Conservation (phyloP, 2,888 invertebrate species). For the Onchidella celtica region DNA sequence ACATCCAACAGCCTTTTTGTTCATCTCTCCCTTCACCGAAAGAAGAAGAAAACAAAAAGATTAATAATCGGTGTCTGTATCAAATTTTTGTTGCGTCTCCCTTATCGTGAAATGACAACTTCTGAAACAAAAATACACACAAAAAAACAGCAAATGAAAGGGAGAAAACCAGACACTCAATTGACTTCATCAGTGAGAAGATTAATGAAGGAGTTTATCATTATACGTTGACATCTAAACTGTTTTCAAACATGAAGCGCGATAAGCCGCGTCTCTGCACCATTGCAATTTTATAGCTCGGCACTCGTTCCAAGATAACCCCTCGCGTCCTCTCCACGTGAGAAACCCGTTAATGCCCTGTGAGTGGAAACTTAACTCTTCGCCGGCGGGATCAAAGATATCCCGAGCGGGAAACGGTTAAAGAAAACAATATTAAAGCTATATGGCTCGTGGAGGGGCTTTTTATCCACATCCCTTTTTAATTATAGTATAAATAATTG, state of each 20-base stretch:
- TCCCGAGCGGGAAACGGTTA: neutral
- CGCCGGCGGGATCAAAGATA: neutral
- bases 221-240: conserved; percentile 13
- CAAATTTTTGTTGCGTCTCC: too few species aligned
- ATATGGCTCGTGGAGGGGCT: neutral
- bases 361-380: conserved; percentile 13
- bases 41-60: too few species aligned
- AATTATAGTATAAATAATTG: too few species aligned
- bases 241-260: conserved; percentile 22
- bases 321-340: neutral
- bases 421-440: neutral
- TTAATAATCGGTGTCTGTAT: too few species aligned
- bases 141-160: neutral
- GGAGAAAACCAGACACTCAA: neutral
- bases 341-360: neutral
- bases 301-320: conserved; percentile 12
- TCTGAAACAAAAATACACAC: neutral
- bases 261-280: conserved; percentile 13
- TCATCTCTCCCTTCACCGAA: too few species aligned
- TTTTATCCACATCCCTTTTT: too few species aligned
- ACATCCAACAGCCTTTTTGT: too few species aligned
- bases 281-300: conserved; percentile 4
- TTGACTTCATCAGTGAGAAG: conserved; percentile 2
- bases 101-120: too few species aligned
- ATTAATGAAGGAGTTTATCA: conserved; percentile 17